phyloP scores from a whole-genome alignment of 2,888 invertebrate species.

The Lypha dubia region DNA sequence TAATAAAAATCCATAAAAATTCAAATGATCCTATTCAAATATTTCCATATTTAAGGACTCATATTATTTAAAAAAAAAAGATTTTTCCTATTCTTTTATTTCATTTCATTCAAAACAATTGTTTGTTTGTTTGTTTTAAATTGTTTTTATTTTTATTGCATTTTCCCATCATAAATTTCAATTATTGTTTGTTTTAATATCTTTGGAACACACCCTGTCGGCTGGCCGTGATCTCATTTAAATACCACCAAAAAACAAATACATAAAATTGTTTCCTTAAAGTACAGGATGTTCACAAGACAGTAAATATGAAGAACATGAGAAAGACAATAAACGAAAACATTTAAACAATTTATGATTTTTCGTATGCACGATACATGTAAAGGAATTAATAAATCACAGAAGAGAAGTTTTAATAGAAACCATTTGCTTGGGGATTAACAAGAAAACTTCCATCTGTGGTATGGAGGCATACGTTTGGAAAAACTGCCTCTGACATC shows the following conservation, averaged over 20 bases:
- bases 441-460: not conserved
- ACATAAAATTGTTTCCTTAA: constrained; percentile 34
- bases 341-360: constrained; percentile 38
- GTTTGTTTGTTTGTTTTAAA: constrained; percentile 57
- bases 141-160: constrained; percentile 53
- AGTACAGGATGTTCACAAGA: constrained; percentile 61
- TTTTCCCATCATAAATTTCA: constrained; percentile 68
- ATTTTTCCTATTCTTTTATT: constrained; percentile 39
- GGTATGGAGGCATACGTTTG: not conserved
- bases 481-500: not conserved
- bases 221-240: constrained; percentile 60
- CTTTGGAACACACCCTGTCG: constrained; percentile 43
- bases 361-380: constrained; percentile 10
- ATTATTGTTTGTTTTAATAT: constrained; percentile 18
- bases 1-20: not conserved
- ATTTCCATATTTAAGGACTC: constrained; percentile 1
- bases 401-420: not conserved
- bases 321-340: not conserved
- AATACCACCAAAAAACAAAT: constrained; percentile 58
- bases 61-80: not conserved
- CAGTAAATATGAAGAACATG: constrained; percentile 21
- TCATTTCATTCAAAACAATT: constrained; percentile 3
- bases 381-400: constrained; percentile 66
- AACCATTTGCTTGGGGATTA: constrained; percentile 15
- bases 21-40: constrained; percentile 58